These are phyloP conservation scores for Julus scandinavius DNA, from an alignment of 2,888 invertebrate species.

Conservation along the genomic window DNA sequence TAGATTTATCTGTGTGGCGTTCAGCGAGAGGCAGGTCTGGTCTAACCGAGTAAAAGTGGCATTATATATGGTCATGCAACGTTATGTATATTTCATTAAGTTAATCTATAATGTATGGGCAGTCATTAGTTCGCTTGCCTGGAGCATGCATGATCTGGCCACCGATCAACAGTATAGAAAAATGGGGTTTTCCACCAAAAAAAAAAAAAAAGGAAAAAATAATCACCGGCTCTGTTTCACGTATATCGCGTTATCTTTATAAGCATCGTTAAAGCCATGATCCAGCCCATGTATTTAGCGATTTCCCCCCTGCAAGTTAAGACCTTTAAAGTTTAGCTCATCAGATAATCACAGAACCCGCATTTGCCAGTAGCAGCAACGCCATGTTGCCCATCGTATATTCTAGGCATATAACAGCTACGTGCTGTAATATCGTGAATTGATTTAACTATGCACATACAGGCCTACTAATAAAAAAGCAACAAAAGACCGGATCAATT, in stretches of 20 bases:
- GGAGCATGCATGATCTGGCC: slow-evolving; percentile 33
- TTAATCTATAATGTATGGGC: slow-evolving; percentile 35
- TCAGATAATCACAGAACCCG: not conserved
- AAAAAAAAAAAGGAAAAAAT: not conserved
- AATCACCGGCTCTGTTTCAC: slow-evolving; percentile 24
- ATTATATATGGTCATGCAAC: slow-evolving; percentile 28
- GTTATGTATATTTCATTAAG: slow-evolving; percentile 44
- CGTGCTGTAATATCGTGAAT: slow-evolving; percentile 14
- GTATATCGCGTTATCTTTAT: slow-evolving; percentile 16
- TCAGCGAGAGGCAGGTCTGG: not conserved
- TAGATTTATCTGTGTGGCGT: not conserved
- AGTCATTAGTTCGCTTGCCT: slow-evolving; percentile 3
- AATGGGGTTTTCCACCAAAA: not conserved
- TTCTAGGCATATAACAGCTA: not conserved
- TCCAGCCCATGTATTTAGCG: not conserved
- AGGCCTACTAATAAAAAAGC: slow-evolving; percentile 22
- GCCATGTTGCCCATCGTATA: not conserved
- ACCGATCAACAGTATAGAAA: slow-evolving; percentile 12
- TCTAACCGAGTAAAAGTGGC: slow-evolving; percentile 3
- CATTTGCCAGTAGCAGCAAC: slow-evolving; percentile 3
- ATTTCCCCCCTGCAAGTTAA: not conserved
- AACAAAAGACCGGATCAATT: slow-evolving; percentile 45
- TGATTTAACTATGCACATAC: not conserved
- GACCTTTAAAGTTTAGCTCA: slow-evolving; percentile 7
- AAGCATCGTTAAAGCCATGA: slow-evolving; percentile 29